Conservation (phyloP, 2,113 vertebrate species). For the Trichomycterus rosablanca region DNA sequence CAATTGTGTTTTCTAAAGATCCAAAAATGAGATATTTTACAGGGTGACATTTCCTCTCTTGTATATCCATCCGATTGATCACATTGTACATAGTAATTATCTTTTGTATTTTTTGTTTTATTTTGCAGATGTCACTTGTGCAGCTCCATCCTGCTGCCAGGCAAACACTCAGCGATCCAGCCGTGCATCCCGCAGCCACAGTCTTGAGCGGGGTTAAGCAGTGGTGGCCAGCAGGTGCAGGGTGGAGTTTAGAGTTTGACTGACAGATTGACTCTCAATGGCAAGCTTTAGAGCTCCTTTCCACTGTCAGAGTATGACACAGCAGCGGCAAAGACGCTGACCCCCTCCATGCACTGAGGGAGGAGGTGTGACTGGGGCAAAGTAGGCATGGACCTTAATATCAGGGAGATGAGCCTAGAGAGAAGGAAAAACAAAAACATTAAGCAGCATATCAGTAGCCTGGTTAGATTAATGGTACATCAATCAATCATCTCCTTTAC, state of each 20-base stretch:
- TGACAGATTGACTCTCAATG: constrained; percentile 38
- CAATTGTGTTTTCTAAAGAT: constrained; percentile 29
- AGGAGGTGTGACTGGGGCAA: constrained; percentile 96
- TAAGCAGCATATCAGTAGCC: no score
- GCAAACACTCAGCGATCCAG: constrained; percentile 27
- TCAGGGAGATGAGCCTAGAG: constrained; percentile 94
- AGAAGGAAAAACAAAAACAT: constrained; percentile 12
- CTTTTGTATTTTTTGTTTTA: constrained; percentile 26
- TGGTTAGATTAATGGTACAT: no score
- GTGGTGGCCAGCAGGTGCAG: constrained; percentile 28
- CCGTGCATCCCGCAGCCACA: constrained; percentile 26
- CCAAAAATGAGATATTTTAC: constrained; percentile 44
- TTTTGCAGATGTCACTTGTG: constrained; percentile 25
- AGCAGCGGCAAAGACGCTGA: constrained; percentile 97
- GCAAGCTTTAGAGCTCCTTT: constrained; percentile 6
- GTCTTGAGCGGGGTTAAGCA: constrained; percentile 17
- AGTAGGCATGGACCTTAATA: constrained; percentile 98
- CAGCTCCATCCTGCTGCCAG: constrained; percentile 29
- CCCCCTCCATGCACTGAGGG: constrained; percentile 93
- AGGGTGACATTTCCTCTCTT: constrained; percentile 32
- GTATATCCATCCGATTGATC: constrained; percentile 21
- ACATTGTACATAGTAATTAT: constrained; percentile 32
- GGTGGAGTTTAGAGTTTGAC: constrained; percentile 38
- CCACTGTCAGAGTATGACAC: constrained; percentile 90
- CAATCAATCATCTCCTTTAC: no score